Base-by-base conservation (phyloP, 2,797 vertebrate species). In the Gymnopithys bicolor region DNA sequence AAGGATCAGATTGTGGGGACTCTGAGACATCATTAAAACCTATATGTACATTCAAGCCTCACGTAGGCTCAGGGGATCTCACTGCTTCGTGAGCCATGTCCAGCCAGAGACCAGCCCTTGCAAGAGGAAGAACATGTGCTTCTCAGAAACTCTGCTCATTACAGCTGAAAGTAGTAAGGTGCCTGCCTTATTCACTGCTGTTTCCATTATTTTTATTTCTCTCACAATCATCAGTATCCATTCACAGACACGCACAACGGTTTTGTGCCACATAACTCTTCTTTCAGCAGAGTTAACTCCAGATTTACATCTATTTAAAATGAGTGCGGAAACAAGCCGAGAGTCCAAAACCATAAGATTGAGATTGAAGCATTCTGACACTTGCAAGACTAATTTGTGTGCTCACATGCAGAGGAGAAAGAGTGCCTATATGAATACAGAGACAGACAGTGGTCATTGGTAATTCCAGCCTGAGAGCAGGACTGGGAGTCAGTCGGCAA, bases 201-300 rank as follows among this genome's bases (percentile, higher is more conserved):
- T 53, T 89, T 95, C 77, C 77, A 56, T 94, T 92, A 91, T 77
- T 87, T 91, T 74, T 55, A 58, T 74, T 80, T 87, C 67, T 93
- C 69, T 0, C 4, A 56, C 49, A 64, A 37, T 53, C 79, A 87
- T 53, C 55, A 64, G 9, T 80, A 69, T 56, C 64, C 13, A 16
- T 35, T 96, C 82, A 39, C 33, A 83, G 68, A 80, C 53, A 70
- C 0, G 27, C 75, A 70, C 60, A 85, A 62, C 17, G 60, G 37
- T 46, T 89, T 78, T 69, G 58, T 46, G 79, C 46, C 7, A 8
- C 19, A 8, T 28, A 78, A 58, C 76, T 71, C 56, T 46, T 70
- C 79, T 43, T 91, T 94, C 82, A 55, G 58, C 25, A 60, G 28
- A 85, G 35, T 70, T 87, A 77, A 88, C 73, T 89, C 41, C 13